Percentiles rank a stretch among this genome's conserved stretches.
Conservation (phyloP, 2,888 invertebrate species). For the Dryomyza anilis region DNA sequence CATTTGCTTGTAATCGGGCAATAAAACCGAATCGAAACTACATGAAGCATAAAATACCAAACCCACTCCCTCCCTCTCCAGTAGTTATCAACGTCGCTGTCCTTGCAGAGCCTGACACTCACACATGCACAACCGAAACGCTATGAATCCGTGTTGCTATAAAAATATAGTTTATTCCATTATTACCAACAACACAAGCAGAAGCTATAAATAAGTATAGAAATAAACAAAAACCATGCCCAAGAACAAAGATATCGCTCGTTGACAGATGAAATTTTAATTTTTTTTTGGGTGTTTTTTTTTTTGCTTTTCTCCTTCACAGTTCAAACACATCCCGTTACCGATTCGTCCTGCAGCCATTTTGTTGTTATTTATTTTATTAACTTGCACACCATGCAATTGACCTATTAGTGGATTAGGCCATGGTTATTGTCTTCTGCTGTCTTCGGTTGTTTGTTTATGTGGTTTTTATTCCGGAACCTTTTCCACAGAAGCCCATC, state of each 20-base stretch:
- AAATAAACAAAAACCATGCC: background rate
- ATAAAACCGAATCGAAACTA: conserved; percentile 16
- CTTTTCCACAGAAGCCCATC: background rate
- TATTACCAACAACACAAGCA: background rate
- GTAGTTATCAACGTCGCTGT: background rate
- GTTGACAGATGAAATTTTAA: conserved; percentile 10
- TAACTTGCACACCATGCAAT: conserved; percentile 12
- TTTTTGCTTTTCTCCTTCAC: background rate
- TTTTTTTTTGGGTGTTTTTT: background rate
- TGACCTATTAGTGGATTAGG: conserved; percentile 20
- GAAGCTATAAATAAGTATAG: background rate
- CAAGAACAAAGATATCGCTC: background rate
- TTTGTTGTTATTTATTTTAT: conserved; percentile 5
- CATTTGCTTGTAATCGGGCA: conserved; percentile 17
- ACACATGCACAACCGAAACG: background rate
- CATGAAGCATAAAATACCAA: conserved; percentile 9
- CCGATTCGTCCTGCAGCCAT: too few species aligned
- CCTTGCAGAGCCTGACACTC: background rate
- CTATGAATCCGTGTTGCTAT: conserved; percentile 3
- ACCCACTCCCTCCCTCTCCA: too few species aligned
- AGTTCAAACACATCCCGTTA: background rate
- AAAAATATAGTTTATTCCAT: conserved; percentile 12
- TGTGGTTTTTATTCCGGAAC: background rate
- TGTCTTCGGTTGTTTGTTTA: background rate
- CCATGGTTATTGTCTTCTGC: conserved; percentile 4